Base-by-base conservation (phyloP, 2,888 invertebrate species). In the Eupithecia tripunctaria region DNA sequence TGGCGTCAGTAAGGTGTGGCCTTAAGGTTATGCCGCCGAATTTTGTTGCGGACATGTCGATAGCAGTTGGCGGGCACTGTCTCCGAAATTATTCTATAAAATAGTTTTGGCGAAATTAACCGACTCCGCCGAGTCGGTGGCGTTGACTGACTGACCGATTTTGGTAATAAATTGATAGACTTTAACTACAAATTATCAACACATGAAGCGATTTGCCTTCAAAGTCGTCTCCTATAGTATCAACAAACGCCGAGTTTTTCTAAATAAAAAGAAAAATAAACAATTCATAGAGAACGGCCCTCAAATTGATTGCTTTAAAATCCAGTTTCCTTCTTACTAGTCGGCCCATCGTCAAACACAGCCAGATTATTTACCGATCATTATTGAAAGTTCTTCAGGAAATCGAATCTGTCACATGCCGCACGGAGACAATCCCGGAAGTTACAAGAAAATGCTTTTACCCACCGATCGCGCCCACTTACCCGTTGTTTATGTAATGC, bases 391-490 rank as follows among this genome's bases (percentile, higher is more conserved):
- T 79, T 81, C 83, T 83, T 82, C 82, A 81, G 88, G 87, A 90
- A 90, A 91, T 91, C 86, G 83, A 88, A 90, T 89, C 86, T 88
- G 90, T 89, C 88, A 86, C 80, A 81, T 74, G 73, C 73, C 76
- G 81, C 74, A 77, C 76, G 79, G 70, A 79, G 81, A 79, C 78
- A 84, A 83, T 79, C 77, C 79, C 78, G 81, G 81, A 79, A 77
- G 80, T 81, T 79, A 91, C 91, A 91, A 85, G 88, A 84, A 83
- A 90, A 90, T 74, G 88, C 88, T 89, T 89, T 91, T 88, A 90
- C 84, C 68, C 79, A 78, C 78, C 80, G 84, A 85, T 86, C 84
- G 86, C 84, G 80, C 84, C 80, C 76, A 72, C 80, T 73, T 71
- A 74, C 72, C 80, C 79, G 79, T 78, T 85, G 82, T 85, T 86